Evolutionary conservation across 2,797 vertebrate genomes (phyloP), one percentile per base, ranked within the genome.

Genomic region (Decapterus maruadsi): DNA sequence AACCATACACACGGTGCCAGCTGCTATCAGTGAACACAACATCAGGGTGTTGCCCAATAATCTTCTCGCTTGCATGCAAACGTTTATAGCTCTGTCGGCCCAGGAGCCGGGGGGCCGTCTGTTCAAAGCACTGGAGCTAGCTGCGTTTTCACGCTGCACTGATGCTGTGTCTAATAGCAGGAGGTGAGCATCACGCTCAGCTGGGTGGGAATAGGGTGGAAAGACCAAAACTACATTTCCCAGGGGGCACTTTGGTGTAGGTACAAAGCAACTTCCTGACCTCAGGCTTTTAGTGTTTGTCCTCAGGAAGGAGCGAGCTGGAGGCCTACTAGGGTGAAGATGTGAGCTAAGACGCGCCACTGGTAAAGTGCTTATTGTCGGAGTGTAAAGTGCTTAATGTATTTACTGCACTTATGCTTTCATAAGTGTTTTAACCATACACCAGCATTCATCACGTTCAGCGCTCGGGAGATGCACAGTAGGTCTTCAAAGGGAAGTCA

Each of bases 131-230:
- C 50, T 29, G 1, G 46, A 38, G 77, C 40, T 22, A 38, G 77
- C 36, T 22, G 40, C n/a, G 42, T 73, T 68, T 85, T 88, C 89
- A 92, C 70, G 90, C 90, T 81, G 90, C 85, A 68, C 88, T 82
- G 90, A 93, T 93, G 93, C 92, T 89, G 92, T 90, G 87, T 92
- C 92, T 93, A 93, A 94, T 93, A 82, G 80, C 91, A 81, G 86
- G 90, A 87, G 86, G 87, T 75, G 80, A 87, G 77, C 84, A 81
- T 72, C 88, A 82, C 13, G 77, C 80, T 1, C 75, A 1, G 72
- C 81, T 73, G 87, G 82, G 50, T 75, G 80, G 87, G 80, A 78
- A 57, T 19, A 55, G 82, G 71, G 72, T 29, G 79, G 78, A 46
- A 79, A 67, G 78, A 68, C 75, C 68, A 17, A 72, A 89, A 88